A percentile compares a stretch with the other conserved stretches of the same genome.
Conservation (phyloP, 2,797 vertebrate genomes). For the Dicrostonyx torquatus region DNA sequence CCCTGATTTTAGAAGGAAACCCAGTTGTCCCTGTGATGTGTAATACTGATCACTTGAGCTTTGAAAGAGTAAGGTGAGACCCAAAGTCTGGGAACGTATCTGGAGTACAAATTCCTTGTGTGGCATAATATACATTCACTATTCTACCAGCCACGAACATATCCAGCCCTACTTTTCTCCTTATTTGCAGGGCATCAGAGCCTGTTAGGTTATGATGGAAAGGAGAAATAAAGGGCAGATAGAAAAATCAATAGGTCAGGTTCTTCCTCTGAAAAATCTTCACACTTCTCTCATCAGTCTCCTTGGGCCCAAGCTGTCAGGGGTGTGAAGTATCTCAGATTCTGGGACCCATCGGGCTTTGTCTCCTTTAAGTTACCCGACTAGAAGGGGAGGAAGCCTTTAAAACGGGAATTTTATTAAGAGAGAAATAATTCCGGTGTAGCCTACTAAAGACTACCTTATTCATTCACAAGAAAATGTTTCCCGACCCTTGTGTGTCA, state of each 20-base stretch:
- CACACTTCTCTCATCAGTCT: not conserved
- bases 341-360: not conserved
- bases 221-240: not conserved
- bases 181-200: not conserved
- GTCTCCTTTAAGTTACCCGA: not conserved
- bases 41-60: constrained; percentile 16
- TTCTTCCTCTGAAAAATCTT: not conserved
- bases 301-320: not conserved
- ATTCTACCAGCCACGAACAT: not conserved
- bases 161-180: not conserved
- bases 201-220: not conserved
- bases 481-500: not conserved
- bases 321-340: not conserved
- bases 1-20: not conserved
- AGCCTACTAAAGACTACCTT: not conserved
- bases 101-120: not conserved
- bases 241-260: not conserved
- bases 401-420: constrained; percentile 3
- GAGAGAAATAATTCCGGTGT: not conserved
- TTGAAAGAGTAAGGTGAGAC: not conserved
- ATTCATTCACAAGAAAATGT: constrained; percentile 2
- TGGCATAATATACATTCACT: not conserved
- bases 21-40: not conserved
- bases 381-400: not conserved
- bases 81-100: not conserved